These are phyloP conservation scores for Esperia sulphurella DNA, from an alignment of 2,888 invertebrate genomes.

Conservation along the genomic window DNA sequence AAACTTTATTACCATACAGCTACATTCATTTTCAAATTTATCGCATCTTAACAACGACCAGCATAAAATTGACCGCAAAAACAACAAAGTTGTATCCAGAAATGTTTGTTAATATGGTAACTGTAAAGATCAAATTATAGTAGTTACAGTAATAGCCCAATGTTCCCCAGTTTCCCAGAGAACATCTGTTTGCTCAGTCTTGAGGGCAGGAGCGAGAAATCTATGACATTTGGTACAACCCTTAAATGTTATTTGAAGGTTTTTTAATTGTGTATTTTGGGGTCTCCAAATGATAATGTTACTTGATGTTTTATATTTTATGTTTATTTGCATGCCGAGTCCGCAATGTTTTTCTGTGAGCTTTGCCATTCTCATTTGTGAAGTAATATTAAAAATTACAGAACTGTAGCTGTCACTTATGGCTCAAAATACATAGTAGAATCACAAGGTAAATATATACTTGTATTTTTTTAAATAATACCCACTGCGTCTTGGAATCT, in stretches of 20 bases:
- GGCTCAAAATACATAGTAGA: no score
- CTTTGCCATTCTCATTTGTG: neutral
- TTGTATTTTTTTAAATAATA: no score
- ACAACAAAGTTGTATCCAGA: neutral
- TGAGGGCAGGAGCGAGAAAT: constrained; percentile 35
- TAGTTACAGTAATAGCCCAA: neutral
- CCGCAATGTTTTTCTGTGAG: neutral
- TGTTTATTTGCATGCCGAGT: constrained; percentile 17
- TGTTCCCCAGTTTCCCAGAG: constrained; percentile 21
- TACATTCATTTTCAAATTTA: neutral
- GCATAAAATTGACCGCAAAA: neutral
- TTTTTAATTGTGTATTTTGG: constrained; percentile 45
- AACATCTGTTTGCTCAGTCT: constrained; percentile 58
- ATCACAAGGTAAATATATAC: no score
- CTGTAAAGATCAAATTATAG: neutral
- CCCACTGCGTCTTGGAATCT: no score
- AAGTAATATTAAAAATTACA: neutral
- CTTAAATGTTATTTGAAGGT: constrained; percentile 51
- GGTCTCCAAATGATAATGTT: constrained; percentile 17
- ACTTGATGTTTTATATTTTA: constrained; percentile 16
- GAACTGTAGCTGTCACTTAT: neutral
- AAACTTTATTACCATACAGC: constrained; percentile 6
- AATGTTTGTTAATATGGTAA: neutral
- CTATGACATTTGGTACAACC: constrained; percentile 59
- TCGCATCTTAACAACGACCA: neutral